Conservation (phyloP, 2,113 vertebrate genomes). For the Felis chaus region DNA sequence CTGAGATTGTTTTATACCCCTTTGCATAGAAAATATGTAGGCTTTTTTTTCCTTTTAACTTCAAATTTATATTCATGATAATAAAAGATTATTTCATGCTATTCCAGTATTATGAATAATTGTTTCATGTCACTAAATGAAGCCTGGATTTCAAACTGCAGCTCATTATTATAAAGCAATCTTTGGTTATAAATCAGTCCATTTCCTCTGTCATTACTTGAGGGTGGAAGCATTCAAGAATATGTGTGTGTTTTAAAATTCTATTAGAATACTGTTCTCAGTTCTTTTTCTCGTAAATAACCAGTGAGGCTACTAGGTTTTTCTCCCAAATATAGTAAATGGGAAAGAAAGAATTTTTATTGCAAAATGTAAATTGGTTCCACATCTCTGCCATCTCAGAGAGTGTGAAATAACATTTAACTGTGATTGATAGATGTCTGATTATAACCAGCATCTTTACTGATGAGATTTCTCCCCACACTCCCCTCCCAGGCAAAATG, state of each 20-base stretch:
- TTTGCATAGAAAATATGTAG: neutral
- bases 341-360: conserved; percentile 53
- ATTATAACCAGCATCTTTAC: conserved; percentile 65
- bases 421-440: conserved; percentile 59
- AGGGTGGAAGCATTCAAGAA: conserved; percentile 19
- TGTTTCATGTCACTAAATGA: conserved; percentile 3
- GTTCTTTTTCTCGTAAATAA: conserved; percentile 58
- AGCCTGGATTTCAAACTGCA: conserved; percentile 31
- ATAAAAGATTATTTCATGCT: conserved; percentile 14
- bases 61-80: conserved; percentile 21
- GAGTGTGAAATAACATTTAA: conserved; percentile 63
- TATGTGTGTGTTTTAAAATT: conserved; percentile 65
- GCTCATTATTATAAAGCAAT: neutral
- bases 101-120: conserved; percentile 47
- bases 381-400: neutral
- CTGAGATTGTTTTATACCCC: neutral
- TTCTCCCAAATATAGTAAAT: conserved; percentile 39
- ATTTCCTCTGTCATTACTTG: conserved; percentile 39
- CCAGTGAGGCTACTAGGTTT: conserved; percentile 53
- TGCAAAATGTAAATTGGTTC: conserved; percentile 68
- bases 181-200: conserved; percentile 45
- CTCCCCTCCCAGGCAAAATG: neutral
- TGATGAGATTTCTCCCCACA: conserved; percentile 49
- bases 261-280: conserved; percentile 32
- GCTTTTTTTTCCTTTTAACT: neutral